Percentiles rank a stretch among this genome's conserved stretches.
Conservation (phyloP, 2,797 vertebrate species). For the Myiothlypis coronata region DNA sequence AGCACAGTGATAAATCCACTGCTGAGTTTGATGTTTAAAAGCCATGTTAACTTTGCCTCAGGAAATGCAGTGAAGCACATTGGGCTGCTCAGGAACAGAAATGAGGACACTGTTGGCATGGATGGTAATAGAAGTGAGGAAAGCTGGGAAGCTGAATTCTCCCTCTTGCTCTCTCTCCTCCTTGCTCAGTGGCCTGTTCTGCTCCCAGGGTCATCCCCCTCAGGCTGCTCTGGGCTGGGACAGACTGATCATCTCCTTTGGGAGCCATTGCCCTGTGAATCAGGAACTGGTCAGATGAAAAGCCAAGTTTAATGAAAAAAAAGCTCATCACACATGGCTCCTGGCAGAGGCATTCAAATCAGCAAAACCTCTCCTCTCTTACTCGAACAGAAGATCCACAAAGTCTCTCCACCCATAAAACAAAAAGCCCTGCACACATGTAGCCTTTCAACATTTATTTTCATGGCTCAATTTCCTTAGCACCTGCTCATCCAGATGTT, state of each 20-base stretch:
- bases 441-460: neutral
- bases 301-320: neutral
- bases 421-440: neutral
- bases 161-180: rapidly evolving
- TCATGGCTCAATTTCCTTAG: neutral
- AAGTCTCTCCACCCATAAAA: neutral
- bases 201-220: neutral
- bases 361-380: neutral
- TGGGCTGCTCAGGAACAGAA: neutral
- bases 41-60: neutral
- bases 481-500: neutral
- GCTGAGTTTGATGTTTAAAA: neutral
- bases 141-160: neutral
- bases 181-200: neutral
- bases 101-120: neutral
- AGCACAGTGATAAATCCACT: neutral
- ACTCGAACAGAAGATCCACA: neutral
- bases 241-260: neutral
- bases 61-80: neutral
- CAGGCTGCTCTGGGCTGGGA: neutral
- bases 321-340: neutral
- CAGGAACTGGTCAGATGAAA: neutral
- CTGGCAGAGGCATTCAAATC: neutral
- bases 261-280: neutral
- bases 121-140: neutral